Conservation (phyloP, 2,113 vertebrate genomes). For the Melospiza georgiana region DNA sequence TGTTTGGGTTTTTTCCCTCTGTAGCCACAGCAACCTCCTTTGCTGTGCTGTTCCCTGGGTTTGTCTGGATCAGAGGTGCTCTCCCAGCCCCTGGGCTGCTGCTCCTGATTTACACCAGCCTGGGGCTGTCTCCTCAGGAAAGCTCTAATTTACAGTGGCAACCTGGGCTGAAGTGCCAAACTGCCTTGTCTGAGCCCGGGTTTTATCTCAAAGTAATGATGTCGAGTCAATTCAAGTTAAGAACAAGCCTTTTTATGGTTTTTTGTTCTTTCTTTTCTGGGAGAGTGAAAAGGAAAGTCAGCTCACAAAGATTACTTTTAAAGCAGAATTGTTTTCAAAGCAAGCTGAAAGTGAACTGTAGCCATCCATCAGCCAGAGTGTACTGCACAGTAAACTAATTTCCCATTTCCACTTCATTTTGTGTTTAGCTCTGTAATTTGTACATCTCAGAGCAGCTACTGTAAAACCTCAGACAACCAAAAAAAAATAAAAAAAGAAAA, state of each 20-base stretch:
- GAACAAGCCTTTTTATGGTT: neutral
- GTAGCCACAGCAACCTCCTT: neutral
- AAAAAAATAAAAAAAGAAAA: neutral
- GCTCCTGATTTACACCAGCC: neutral
- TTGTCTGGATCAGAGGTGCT: neutral
- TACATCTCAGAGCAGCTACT: conserved; percentile 23
- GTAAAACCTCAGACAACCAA: conserved; percentile 3
- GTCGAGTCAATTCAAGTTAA: neutral
- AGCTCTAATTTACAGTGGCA: neutral
- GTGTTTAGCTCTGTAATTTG: conserved; percentile 15
- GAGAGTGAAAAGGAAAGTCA: neutral
- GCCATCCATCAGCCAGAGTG: neutral
- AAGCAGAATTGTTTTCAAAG: conserved; percentile 21
- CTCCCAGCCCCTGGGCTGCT: neutral
- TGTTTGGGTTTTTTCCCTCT: neutral
- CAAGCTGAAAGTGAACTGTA: neutral
- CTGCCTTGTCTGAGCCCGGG: neutral
- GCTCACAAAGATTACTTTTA: neutral
- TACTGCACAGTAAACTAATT: conserved; percentile 12
- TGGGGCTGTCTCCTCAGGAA: neutral
- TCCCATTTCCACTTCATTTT: conserved; percentile 45
- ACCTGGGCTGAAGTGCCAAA: neutral
- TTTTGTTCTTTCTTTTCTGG: neutral
- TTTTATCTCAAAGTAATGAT: conserved; percentile 7
- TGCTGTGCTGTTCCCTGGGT: neutral